A percentile compares a stretch with the other conserved stretches of the same genome.
These are phyloP conservation scores for Eupithecia pulchellata DNA, from an alignment of 2,888 invertebrate species.

Conservation along the genomic window DNA sequence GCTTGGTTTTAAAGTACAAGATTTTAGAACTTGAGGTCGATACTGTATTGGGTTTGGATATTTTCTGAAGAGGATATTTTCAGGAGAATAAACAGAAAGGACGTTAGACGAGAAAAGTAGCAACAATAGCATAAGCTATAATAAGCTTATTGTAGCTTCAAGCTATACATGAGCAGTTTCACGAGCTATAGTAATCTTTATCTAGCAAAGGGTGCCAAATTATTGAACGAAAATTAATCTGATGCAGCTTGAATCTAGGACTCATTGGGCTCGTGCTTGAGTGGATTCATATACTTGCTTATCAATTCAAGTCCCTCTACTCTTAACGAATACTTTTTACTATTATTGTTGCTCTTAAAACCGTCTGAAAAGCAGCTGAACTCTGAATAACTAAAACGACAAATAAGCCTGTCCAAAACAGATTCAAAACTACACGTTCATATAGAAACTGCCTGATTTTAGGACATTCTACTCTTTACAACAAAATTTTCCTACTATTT, in stretches of 20 bases:
- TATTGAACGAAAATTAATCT: too few relatives aligned
- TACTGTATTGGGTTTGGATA: not conserved
- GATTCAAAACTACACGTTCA: conserved; percentile 35
- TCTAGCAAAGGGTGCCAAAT: too few relatives aligned
- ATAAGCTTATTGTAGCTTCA: too few relatives aligned
- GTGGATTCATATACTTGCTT: not conserved
- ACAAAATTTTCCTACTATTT: not conserved
- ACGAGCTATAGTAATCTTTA: too few relatives aligned
- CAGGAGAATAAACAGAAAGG: not conserved
- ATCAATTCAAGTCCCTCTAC: too few relatives aligned
- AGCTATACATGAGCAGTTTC: too few relatives aligned
- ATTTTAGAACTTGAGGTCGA: not conserved
- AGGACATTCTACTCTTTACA: not conserved
- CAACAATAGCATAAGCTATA: too few relatives aligned
- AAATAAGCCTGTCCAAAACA: too few relatives aligned
- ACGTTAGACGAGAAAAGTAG: not conserved
- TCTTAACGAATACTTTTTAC: too few relatives aligned
- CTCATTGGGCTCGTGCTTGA: not conserved
- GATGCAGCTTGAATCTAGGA: not conserved
- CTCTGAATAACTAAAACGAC: conserved; percentile 1
- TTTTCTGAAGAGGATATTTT: too few relatives aligned
- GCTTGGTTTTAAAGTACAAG: conserved; percentile 48
- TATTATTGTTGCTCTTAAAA: too few relatives aligned
- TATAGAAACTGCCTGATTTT: too few relatives aligned
- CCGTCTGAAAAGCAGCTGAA: not conserved